A percentile compares a stretch with the other conserved stretches of the same genome.
Conservation (phyloP, 1,140 invertebrate species). For the Pachypeltis micranthus region DNA sequence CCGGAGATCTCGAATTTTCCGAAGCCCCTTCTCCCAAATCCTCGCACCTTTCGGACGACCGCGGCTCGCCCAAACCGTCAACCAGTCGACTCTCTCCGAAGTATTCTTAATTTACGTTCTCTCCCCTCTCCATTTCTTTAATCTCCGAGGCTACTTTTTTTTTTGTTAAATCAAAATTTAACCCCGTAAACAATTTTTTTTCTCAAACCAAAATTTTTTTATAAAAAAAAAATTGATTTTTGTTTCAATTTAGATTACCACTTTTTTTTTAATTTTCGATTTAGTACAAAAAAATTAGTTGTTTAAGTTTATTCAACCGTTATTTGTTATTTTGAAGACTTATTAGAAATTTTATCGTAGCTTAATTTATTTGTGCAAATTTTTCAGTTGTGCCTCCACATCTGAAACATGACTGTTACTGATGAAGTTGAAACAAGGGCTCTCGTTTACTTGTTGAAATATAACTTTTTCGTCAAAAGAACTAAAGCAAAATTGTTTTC, state of each 20-base stretch:
- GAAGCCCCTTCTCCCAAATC: conserved; percentile 4
- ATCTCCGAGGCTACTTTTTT: too few relatives aligned
- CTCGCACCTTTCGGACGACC: not conserved
- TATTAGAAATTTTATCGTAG: conserved; percentile 7
- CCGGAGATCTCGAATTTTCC: not conserved
- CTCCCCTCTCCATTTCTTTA: not conserved
- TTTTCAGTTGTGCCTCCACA: too few relatives aligned
- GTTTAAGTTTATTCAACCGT: not conserved
- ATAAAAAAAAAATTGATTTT: too few relatives aligned
- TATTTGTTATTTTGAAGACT: conserved; percentile 9
- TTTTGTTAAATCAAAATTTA: not conserved
- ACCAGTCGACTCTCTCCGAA: conserved; percentile 10
- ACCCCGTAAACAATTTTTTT: not conserved
- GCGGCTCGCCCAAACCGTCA: not conserved
- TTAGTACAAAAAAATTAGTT: conserved; percentile 4
- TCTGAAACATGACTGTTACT: too few relatives aligned
- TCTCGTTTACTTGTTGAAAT: too few relatives aligned
- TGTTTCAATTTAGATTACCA: too few relatives aligned
- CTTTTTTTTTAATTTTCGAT: too few relatives aligned
- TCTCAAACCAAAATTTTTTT: not conserved
- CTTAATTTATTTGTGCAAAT: not conserved
- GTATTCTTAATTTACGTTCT: conserved; percentile 1
- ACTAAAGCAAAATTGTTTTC: too few relatives aligned
- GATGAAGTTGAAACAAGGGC: too few relatives aligned
- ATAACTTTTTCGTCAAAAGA: too few relatives aligned